Conservation (phyloP, 2,888 invertebrate species). For the Pomacea canaliculata region DNA sequence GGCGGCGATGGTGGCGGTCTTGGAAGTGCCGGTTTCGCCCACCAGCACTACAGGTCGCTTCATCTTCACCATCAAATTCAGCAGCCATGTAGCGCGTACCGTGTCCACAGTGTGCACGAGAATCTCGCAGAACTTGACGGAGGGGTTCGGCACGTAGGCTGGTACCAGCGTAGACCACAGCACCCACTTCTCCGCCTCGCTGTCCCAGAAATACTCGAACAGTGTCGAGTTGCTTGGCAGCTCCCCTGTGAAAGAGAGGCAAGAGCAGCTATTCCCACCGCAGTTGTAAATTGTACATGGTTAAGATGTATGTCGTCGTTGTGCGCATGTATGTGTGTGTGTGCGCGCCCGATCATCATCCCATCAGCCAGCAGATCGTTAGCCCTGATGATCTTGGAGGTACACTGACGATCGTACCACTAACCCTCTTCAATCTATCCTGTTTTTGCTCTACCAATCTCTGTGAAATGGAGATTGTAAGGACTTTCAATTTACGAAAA, state of each 20-base stretch:
- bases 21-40: slow-evolving; percentile 93
- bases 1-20: slow-evolving; percentile 88
- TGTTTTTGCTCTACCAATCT: too few relatives aligned
- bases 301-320: too few relatives aligned
- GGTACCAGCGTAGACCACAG: slow-evolving; percentile 88
- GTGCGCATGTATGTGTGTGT: too few relatives aligned
- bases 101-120: slow-evolving; percentile 93
- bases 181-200: slow-evolving; percentile 79
- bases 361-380: too few relatives aligned
- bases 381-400: too few relatives aligned
- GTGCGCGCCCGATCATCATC: too few relatives aligned
- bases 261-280: neutral
- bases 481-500: too few relatives aligned
- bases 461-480: too few relatives aligned
- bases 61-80: slow-evolving; percentile 78
- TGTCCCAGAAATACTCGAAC: slow-evolving; percentile 86
- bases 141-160: slow-evolving; percentile 80
- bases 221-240: slow-evolving; percentile 81
- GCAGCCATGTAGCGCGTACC: slow-evolving; percentile 82
- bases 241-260: slow-evolving; percentile 73
- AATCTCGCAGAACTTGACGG: slow-evolving; percentile 82
- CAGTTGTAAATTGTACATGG: too few relatives aligned
- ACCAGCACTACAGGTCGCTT: slow-evolving; percentile 85
- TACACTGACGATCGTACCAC: too few relatives aligned
- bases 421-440: too few relatives aligned